A percentile compares a stretch with the other conserved stretches of the same genome.
These are phyloP conservation scores for Amphilophus citrinellus DNA, from an alignment of 2,113 vertebrate genomes.

Conservation along the genomic window DNA sequence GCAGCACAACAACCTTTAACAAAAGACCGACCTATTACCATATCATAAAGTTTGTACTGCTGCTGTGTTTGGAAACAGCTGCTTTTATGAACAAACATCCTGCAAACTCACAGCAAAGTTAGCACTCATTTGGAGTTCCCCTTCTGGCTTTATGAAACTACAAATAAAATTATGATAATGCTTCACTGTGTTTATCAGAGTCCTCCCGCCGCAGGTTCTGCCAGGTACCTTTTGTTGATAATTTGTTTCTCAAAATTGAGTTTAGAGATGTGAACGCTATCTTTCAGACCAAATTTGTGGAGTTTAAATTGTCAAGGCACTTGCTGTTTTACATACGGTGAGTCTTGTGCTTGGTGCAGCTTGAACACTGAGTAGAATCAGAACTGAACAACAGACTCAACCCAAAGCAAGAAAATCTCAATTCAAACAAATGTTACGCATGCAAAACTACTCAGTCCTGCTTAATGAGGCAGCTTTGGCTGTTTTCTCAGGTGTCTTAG, in stretches of 20 bases:
- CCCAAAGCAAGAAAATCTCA: conserved; percentile 14
- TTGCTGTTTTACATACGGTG: neutral
- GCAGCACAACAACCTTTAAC: conserved; percentile 10
- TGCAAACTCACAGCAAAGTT: neutral
- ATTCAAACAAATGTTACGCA: conserved; percentile 35
- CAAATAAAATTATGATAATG: neutral
- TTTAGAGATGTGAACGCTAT: neutral
- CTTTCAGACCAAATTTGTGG: neutral
- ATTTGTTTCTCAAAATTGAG: neutral
- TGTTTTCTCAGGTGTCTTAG: conserved; percentile 19
- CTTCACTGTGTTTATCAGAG: neutral
- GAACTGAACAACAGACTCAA: neutral
- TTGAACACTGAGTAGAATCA: neutral
- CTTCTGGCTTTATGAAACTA: neutral
- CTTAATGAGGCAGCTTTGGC: conserved; percentile 21
- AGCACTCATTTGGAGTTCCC: neutral
- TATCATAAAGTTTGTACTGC: neutral
- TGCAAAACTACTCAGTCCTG: neutral
- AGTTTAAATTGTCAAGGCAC: conserved; percentile 8
- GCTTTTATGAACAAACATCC: neutral
- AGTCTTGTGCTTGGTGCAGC: neutral
- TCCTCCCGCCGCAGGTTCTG: neutral
- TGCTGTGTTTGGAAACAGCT: neutral
- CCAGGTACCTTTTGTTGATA: neutral
- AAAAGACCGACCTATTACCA: neutral